phyloP scores from a whole-genome alignment of 2,113 vertebrate genomes.

The Gallinago undulata region DNA sequence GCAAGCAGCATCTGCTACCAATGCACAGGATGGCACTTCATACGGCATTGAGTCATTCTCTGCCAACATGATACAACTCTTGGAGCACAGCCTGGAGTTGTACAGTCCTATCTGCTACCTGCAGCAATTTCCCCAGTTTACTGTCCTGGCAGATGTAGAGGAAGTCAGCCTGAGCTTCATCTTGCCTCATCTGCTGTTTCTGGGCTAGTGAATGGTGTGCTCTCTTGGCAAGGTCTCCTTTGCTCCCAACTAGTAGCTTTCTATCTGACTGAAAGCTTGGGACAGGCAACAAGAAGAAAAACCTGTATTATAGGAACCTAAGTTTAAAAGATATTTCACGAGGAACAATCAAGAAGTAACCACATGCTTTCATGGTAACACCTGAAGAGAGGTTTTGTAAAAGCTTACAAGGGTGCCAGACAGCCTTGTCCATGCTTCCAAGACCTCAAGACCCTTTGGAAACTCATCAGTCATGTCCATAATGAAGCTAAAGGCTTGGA shows the following conservation, averaged over 20 bases:
- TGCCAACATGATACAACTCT: not conserved
- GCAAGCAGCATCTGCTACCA: not conserved
- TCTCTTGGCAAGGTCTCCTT: not conserved
- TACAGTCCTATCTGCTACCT: not conserved
- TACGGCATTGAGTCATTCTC: not conserved
- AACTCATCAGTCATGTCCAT: not conserved
- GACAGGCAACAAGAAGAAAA: not conserved
- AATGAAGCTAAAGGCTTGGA: not conserved
- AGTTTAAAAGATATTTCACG: not conserved
- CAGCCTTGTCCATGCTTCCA: not conserved
- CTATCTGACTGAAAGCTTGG: not conserved
- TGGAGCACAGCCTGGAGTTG: not conserved
- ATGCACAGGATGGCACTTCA: not conserved
- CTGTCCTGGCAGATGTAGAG: not conserved
- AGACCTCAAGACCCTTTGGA: not conserved
- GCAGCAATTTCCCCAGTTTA: not conserved
- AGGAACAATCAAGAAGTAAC: not conserved
- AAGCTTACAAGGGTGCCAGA: not conserved
- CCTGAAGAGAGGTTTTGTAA: not conserved
- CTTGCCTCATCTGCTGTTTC: not conserved
- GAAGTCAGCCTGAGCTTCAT: not conserved
- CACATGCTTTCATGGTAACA: accelerated
- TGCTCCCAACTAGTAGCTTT: accelerated
- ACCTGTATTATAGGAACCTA: not conserved
- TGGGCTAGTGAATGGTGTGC: not conserved